These are phyloP conservation scores for Unio pictorum DNA, from an alignment of 2,888 invertebrate genomes.

Conservation along the genomic window DNA sequence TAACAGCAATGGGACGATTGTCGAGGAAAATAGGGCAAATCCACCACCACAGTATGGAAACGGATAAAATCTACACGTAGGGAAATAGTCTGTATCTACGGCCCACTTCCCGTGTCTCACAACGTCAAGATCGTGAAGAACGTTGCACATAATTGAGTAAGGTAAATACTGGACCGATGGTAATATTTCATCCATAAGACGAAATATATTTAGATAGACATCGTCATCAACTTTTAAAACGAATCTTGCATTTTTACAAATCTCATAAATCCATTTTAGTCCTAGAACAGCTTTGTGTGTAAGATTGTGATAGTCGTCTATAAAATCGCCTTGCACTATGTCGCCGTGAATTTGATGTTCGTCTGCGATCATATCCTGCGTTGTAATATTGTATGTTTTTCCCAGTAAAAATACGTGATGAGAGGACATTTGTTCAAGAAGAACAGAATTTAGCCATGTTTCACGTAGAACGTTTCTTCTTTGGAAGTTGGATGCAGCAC, in stretches of 20 bases:
- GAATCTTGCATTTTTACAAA: slow-evolving; percentile 4
- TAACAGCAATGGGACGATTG: too few relatives aligned
- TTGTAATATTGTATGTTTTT: too few relatives aligned
- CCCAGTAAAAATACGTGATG: too few relatives aligned
- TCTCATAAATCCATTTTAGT: slow-evolving; percentile 6
- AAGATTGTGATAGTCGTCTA: slow-evolving; percentile 7
- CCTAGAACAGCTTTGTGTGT: slow-evolving; percentile 6
- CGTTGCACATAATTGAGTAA: background rate
- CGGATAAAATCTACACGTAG: too few relatives aligned
- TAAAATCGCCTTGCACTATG: slow-evolving; percentile 8
- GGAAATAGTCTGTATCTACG: background rate
- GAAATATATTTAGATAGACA: slow-evolving; percentile 6
- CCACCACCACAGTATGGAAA: too few relatives aligned
- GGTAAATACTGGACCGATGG: background rate
- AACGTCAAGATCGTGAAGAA: background rate
- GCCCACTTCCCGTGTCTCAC: background rate
- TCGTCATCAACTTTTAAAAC: slow-evolving; percentile 11
- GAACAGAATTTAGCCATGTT: too few relatives aligned
- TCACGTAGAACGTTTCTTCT: too few relatives aligned
- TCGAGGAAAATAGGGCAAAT: too few relatives aligned
- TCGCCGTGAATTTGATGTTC: slow-evolving; percentile 1
- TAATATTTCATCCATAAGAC: background rate
- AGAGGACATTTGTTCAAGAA: too few relatives aligned
- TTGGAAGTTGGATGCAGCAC: too few relatives aligned
- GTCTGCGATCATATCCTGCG: background rate